phyloP scores from a whole-genome alignment of 2,888 invertebrate species.

The Electrophaes corylata region DNA sequence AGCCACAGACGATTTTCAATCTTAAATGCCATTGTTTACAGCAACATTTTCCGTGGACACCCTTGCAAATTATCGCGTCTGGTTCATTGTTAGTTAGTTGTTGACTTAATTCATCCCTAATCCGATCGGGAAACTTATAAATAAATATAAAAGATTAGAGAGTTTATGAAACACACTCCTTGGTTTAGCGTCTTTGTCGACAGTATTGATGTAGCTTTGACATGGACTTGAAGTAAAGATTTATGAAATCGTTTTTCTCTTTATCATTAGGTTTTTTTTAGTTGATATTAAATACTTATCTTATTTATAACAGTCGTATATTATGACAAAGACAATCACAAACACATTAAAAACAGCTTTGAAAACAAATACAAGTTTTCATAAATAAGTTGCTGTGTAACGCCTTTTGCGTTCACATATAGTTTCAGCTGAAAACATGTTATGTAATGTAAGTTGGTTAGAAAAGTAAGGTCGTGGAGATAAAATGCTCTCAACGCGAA shows the following conservation, averaged over 20 bases:
- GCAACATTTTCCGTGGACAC: conserved; percentile 47
- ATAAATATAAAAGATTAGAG: conserved; percentile 60
- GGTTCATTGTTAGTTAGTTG: conserved; percentile 72
- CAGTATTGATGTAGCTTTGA: conserved; percentile 12
- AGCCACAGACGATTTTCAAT: conserved; percentile 54
- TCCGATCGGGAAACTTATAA: conserved; percentile 66
- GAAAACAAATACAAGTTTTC: too few relatives aligned
- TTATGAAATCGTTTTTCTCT: not conserved
- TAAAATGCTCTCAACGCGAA: conserved; percentile 62
- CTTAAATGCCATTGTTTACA: conserved; percentile 51
- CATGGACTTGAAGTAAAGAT: conserved; percentile 6
- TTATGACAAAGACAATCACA: too few relatives aligned
- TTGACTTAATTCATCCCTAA: conserved; percentile 76
- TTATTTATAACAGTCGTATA: too few relatives aligned
- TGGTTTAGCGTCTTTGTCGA: conserved; percentile 11
- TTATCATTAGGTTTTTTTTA: too few relatives aligned
- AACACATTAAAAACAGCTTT: too few relatives aligned
- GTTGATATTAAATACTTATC: too few relatives aligned
- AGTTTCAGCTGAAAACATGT: conserved; percentile 4
- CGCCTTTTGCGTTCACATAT: not conserved
- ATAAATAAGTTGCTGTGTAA: too few relatives aligned
- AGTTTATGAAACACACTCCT: conserved; percentile 29
- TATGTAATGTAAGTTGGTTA: conserved; percentile 30
- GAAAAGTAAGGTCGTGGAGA: conserved; percentile 51
- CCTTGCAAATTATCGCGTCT: conserved; percentile 52